phyloP scores from a whole-genome alignment of 2,888 invertebrate genomes.

The Heterodera filipjevi region DNA sequence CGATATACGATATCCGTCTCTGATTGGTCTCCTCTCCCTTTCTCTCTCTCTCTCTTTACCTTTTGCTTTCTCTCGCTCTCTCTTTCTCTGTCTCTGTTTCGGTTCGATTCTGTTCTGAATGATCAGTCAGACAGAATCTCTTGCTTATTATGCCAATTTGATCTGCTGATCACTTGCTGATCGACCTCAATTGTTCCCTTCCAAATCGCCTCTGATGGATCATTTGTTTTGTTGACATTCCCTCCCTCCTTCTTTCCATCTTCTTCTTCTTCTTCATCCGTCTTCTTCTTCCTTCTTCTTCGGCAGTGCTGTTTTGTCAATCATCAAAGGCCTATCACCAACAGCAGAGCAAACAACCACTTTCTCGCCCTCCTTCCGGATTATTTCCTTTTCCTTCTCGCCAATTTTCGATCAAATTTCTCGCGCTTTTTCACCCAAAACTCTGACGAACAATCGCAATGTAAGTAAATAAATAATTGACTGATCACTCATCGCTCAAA shows the following conservation, averaged over 20 bases:
- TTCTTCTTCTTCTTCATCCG: too few species aligned
- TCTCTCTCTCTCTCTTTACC: not conserved
- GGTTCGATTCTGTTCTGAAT: too few species aligned
- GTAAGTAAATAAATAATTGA: not conserved
- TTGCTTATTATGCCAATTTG: too few species aligned
- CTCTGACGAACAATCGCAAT: not conserved
- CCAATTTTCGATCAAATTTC: not conserved
- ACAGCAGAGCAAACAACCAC: not conserved
- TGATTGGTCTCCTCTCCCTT: not conserved
- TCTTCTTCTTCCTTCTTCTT: too few species aligned
- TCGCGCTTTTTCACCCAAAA: not conserved
- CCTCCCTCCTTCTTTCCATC: not conserved
- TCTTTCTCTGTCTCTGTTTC: not conserved
- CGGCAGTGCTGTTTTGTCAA: not conserved
- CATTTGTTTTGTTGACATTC: not conserved
- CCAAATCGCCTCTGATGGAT: not conserved
- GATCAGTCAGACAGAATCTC: too few species aligned
- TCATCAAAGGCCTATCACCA: not conserved
- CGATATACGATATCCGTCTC: slow-evolving; percentile 3
- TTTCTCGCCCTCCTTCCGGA: not conserved
- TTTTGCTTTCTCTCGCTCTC: not conserved
- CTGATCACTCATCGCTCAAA: not conserved
- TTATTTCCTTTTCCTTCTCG: not conserved
- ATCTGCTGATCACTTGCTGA: too few species aligned
- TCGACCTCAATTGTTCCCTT: too few species aligned